phyloP scores from a whole-genome alignment of 1,140 invertebrate species.

The Eueides isabella region DNA sequence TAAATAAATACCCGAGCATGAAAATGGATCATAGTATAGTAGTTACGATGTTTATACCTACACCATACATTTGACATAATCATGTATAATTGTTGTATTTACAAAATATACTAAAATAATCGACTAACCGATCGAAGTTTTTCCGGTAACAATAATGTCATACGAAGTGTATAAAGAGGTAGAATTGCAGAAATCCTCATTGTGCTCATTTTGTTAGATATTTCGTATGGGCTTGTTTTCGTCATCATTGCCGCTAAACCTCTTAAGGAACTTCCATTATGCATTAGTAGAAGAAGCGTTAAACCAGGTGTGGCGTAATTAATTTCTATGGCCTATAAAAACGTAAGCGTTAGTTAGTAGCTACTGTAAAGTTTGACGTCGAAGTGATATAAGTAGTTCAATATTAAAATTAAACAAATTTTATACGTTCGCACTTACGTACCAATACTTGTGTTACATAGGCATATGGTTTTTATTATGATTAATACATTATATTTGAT shows the following conservation, averaged over 20 bases:
- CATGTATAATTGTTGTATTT: too few relatives aligned
- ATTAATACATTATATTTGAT: too few relatives aligned
- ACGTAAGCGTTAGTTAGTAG: too few relatives aligned
- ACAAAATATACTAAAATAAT: not conserved
- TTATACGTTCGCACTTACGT: not conserved
- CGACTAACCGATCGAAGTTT: slow-evolving; percentile 65
- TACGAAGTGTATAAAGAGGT: slow-evolving; percentile 69
- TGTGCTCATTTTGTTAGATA: slow-evolving; percentile 47
- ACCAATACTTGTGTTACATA: too few relatives aligned
- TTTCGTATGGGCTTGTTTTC: slow-evolving; percentile 35
- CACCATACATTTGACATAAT: too few relatives aligned
- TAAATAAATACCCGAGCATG: too few relatives aligned
- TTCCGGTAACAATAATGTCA: slow-evolving; percentile 66
- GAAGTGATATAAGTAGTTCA: not conserved
- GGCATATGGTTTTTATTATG: too few relatives aligned
- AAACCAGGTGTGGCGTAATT: slow-evolving; percentile 60
- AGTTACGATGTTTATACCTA: too few relatives aligned
- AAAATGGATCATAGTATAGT: too few relatives aligned
- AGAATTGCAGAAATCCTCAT: slow-evolving; percentile 57
- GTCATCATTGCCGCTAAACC: slow-evolving; percentile 41
- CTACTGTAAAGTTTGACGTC: too few relatives aligned
- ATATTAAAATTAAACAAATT: not conserved
- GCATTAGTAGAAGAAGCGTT: slow-evolving; percentile 56
- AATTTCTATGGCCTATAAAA: slow-evolving; percentile 68
- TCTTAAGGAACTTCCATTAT: slow-evolving; percentile 49